Evolutionary conservation across 1,140 invertebrate species (phyloP).

Genomic region (Ceratitis capitata): DNA sequence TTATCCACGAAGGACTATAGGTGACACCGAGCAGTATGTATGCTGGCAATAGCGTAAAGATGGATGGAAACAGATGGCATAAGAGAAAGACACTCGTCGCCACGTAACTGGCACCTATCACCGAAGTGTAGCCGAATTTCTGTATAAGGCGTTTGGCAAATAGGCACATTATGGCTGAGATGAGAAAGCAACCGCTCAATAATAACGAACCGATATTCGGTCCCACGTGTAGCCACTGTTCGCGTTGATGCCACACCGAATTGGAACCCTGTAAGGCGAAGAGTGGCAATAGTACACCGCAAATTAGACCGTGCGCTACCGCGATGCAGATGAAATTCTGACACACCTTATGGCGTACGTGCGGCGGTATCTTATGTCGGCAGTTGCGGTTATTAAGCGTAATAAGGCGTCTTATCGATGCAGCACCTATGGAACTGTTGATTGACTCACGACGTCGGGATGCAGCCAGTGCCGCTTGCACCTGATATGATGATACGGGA

Average conservation of each 20-base stretch:
- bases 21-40: constrained; percentile 71
- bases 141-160: constrained; percentile 69
- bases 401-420: constrained; percentile 72
- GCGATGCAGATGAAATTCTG: constrained; percentile 70
- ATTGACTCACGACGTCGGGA: constrained; percentile 72
- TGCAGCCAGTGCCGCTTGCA: constrained; percentile 58
- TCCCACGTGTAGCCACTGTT: constrained; percentile 60
- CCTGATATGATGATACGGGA: constrained; percentile 65
- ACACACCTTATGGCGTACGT: constrained; percentile 68
- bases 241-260: constrained; percentile 66
- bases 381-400: constrained; percentile 69
- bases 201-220: constrained; percentile 68
- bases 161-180: constrained; percentile 69
- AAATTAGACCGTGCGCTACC: constrained; percentile 69
- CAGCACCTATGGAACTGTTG: constrained; percentile 73
- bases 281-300: constrained; percentile 71
- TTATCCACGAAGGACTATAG: constrained; percentile 68
- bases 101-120: constrained; percentile 67
- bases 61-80: constrained; percentile 71
- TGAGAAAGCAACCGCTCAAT: constrained; percentile 67
- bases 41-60: constrained; percentile 70
- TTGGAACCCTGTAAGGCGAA: constrained; percentile 71
- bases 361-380: constrained; percentile 66
- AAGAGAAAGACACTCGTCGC: constrained; percentile 69
- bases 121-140: constrained; percentile 68